Percentiles rank a stretch among this genome's conserved stretches.
Conservation (phyloP, 2,113 vertebrate species). For the Camelus dromedarius region DNA sequence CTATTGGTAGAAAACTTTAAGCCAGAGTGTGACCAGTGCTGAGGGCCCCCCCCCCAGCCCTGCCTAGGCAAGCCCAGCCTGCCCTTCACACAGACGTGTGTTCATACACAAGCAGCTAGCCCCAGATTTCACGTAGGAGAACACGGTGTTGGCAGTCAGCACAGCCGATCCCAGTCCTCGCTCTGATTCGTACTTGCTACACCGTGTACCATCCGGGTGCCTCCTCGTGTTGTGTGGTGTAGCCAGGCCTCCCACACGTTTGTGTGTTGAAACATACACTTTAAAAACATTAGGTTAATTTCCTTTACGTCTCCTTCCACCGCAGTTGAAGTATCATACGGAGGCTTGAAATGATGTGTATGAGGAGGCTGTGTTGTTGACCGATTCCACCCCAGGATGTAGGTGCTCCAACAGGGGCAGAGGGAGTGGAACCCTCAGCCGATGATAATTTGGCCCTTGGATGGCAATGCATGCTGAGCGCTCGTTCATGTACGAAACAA, state of each 20-base stretch:
- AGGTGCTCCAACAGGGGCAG: background rate
- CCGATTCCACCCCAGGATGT: background rate
- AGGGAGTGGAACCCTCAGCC: accelerated
- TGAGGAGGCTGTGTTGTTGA: background rate
- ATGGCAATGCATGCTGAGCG: accelerated
- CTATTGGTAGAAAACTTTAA: background rate
- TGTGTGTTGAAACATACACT: no score
- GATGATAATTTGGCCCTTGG: accelerated
- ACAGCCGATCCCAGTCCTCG: accelerated
- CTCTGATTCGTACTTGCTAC: accelerated
- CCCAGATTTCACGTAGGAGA: accelerated
- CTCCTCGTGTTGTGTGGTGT: accelerated
- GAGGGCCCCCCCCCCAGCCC: accelerated
- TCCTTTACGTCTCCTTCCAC: background rate
- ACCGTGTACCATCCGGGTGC: accelerated
- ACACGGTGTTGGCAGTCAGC: accelerated
- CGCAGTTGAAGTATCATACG: accelerated
- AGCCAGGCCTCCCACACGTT: no score
- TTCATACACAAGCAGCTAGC: accelerated
- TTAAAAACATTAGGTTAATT: background rate
- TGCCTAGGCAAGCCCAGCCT: no score
- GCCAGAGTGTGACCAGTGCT: background rate
- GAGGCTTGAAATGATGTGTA: background rate
- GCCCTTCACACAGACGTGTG: accelerated
- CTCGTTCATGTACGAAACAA: no score